These are phyloP conservation scores for Limnodromus scolopaceus DNA, from an alignment of 2,797 vertebrate species.

Conservation along the genomic window DNA sequence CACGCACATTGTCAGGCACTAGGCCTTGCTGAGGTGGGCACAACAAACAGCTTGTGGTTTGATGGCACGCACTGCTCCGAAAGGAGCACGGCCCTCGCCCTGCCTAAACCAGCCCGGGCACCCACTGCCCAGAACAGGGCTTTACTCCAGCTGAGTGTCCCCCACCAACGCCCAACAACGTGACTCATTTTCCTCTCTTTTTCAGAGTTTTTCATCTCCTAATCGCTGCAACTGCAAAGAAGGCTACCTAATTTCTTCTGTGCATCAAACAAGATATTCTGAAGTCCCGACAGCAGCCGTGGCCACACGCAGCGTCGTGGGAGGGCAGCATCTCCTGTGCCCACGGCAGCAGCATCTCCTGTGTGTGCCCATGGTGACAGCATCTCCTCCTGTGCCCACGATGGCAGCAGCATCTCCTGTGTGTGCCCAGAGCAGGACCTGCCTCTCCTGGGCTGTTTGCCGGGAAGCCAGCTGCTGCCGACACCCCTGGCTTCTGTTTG, in stretches of 20 bases:
- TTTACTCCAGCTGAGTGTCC: not conserved
- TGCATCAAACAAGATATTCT: not conserved
- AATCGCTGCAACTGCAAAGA: not conserved
- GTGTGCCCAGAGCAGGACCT: not conserved
- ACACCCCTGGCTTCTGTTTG: not conserved
- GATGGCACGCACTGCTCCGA: not conserved
- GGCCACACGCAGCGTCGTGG: rapidly evolving
- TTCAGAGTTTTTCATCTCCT: constrained; percentile 13
- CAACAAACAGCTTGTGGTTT: not conserved
- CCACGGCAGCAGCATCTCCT: too few species aligned
- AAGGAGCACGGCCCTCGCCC: not conserved
- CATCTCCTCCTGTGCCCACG: too few species aligned
- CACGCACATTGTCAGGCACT: not conserved
- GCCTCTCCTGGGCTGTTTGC: not conserved
- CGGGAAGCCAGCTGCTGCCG: not conserved
- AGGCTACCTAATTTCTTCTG: not conserved
- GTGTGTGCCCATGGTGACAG: too few species aligned
- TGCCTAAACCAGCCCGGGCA: not conserved
- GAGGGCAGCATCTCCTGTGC: not conserved
- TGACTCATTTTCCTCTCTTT: not conserved
- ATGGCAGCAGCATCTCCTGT: too few species aligned
- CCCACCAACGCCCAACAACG: not conserved
- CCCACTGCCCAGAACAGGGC: not conserved
- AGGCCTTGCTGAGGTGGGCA: not conserved
- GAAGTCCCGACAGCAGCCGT: not conserved